Percentiles rank a stretch among this genome's conserved stretches.
phyloP scores from a whole-genome alignment of 2,888 invertebrate species.

The Phalera bucephala region DNA sequence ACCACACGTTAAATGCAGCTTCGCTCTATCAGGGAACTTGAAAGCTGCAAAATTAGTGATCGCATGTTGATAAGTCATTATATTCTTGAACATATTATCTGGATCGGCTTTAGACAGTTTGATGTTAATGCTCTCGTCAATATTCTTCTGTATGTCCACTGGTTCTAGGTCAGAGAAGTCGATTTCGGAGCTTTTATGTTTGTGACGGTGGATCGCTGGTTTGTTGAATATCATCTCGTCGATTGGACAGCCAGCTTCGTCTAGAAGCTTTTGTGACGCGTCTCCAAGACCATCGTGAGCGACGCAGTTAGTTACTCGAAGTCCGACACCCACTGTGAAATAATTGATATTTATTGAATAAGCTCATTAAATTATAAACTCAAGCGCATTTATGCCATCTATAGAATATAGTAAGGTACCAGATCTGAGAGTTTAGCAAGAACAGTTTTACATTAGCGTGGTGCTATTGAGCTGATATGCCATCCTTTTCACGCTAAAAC shows the following conservation, averaged over 20 bases:
- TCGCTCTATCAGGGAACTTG: constrained; percentile 91
- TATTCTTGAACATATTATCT: constrained; percentile 66
- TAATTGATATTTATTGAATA: too few species aligned
- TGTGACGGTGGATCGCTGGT: constrained; percentile 71
- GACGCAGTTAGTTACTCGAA: constrained; percentile 89
- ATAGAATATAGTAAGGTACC: too few species aligned
- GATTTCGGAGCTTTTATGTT: constrained; percentile 59
- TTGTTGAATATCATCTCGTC: constrained; percentile 86
- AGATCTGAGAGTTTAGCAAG: too few species aligned
- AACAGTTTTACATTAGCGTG: too few species aligned
- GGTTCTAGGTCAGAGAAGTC: constrained; percentile 65
- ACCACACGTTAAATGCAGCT: constrained; percentile 89
- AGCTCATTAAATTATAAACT: too few species aligned
- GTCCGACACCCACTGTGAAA: constrained; percentile 86
- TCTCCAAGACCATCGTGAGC: constrained; percentile 91
- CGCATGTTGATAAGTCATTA: constrained; percentile 79
- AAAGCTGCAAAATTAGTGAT: constrained; percentile 89
- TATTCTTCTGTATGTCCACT: constrained; percentile 53
- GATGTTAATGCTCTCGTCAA: constrained; percentile 51
- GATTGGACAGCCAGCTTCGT: constrained; percentile 89
- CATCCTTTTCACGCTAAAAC: too few species aligned
- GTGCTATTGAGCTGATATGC: too few species aligned
- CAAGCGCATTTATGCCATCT: too few species aligned
- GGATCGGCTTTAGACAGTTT: constrained; percentile 60
- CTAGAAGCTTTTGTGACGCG: constrained; percentile 88